A percentile compares a stretch with the other conserved stretches of the same genome.
phyloP scores from a whole-genome alignment of 2,888 invertebrate species.

The Latrodectus elegans region DNA sequence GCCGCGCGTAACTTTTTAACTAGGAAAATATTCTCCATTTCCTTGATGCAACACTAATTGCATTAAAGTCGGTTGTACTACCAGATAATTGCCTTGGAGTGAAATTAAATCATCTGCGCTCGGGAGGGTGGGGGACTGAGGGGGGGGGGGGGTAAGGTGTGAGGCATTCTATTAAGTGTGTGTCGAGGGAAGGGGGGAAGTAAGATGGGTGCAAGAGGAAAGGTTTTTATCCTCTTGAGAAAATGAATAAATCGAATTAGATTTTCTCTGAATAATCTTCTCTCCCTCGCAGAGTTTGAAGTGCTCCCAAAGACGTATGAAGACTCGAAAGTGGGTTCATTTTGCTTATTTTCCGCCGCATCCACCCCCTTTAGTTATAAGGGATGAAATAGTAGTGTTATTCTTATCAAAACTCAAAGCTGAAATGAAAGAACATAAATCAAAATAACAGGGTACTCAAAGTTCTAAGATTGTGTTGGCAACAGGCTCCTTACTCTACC shows the following conservation, averaged over 20 bases:
- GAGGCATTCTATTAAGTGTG: slow-evolving; percentile 62
- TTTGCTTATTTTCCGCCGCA: slow-evolving; percentile 11
- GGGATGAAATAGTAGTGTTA: no score
- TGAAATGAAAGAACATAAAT: no score
- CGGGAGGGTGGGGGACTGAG: background rate
- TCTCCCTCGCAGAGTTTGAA: background rate
- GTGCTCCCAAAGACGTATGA: slow-evolving; percentile 36
- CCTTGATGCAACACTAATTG: slow-evolving; percentile 64
- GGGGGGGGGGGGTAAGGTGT: slow-evolving; percentile 39
- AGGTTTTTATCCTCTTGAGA: slow-evolving; percentile 1
- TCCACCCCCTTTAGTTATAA: background rate
- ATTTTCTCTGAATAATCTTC: slow-evolving; percentile 52
- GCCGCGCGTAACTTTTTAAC: slow-evolving; percentile 61
- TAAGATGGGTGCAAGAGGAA: slow-evolving; percentile 20
- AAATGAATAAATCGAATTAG: slow-evolving; percentile 63
- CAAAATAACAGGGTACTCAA: no score
- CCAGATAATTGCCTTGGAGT: slow-evolving; percentile 65
- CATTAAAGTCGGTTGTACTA: slow-evolving; percentile 67
- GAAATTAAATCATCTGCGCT: slow-evolving; percentile 68
- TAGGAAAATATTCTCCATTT: slow-evolving; percentile 43
- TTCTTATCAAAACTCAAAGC: no score
- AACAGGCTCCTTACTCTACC: no score
- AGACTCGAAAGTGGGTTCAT: slow-evolving; percentile 27
- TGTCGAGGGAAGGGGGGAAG: slow-evolving; percentile 2
- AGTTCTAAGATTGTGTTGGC: no score